A percentile compares a stretch with the other conserved stretches of the same genome.
These are phyloP conservation scores for Amphilophus citrinellus DNA, from an alignment of 2,113 vertebrate species.

Conservation along the genomic window DNA sequence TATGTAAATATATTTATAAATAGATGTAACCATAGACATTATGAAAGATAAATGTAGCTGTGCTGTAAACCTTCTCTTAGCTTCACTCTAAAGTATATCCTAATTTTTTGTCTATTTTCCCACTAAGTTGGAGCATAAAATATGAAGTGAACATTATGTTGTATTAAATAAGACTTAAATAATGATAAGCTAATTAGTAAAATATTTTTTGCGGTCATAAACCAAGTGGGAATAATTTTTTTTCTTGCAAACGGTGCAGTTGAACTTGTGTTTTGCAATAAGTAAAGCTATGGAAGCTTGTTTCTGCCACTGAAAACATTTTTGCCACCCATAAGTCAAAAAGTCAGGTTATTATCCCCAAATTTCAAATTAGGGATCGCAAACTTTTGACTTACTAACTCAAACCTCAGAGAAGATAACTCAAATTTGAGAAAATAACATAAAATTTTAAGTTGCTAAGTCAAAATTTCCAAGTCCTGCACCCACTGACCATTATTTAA, in stretches of 20 bases:
- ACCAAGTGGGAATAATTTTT: too few relatives aligned
- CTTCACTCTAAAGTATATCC: too few relatives aligned
- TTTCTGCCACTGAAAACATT: not conserved
- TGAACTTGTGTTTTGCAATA: not conserved
- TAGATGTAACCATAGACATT: not conserved
- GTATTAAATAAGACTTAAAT: too few relatives aligned
- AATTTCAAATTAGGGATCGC: too few relatives aligned
- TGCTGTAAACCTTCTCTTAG: not conserved
- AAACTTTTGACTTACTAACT: not conserved
- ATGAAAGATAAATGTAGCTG: not conserved
- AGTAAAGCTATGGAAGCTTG: not conserved
- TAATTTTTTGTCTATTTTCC: too few relatives aligned
- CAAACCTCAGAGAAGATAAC: not conserved
- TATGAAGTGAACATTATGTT: too few relatives aligned
- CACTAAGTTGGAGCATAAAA: too few relatives aligned
- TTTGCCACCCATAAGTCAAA: not conserved
- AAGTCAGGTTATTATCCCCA: not conserved
- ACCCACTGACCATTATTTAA: not conserved
- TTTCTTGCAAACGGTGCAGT: too few relatives aligned
- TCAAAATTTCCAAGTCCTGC: rapidly evolving
- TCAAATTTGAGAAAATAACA: not conserved
- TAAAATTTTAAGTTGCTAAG: not conserved
- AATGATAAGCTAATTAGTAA: too few relatives aligned
- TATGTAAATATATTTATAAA: rapidly evolving
- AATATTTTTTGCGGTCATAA: too few relatives aligned